Percentiles rank a stretch among this genome's conserved stretches.
These are phyloP conservation scores for Syrphus vitripennis DNA, from an alignment of 2,888 invertebrate genomes.

Conservation along the genomic window DNA sequence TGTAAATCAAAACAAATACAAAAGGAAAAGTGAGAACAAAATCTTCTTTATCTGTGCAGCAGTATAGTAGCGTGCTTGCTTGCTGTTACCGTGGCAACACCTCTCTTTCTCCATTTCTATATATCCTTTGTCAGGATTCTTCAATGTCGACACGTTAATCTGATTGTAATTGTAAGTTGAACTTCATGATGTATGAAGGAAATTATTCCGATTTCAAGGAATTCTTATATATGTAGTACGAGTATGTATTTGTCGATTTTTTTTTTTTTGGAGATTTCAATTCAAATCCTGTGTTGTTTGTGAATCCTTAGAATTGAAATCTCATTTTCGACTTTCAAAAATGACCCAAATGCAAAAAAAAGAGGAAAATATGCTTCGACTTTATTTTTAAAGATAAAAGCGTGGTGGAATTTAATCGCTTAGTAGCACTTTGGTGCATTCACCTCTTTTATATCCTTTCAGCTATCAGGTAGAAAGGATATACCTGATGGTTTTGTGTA, in stretches of 20 bases:
- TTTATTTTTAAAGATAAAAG: background rate
- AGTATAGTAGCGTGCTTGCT: background rate
- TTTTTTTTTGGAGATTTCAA: background rate
- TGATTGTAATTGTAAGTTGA: constrained; percentile 66
- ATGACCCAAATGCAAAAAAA: constrained; percentile 36
- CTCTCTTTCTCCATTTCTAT: background rate
- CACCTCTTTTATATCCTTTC: background rate
- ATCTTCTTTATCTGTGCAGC: constrained; percentile 18
- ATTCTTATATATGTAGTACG: constrained; percentile 1
- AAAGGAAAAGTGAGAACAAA: constrained; percentile 11
- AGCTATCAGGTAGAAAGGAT: no score
- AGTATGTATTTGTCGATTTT: constrained; percentile 26
- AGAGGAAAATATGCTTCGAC: background rate
- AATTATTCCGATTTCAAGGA: constrained; percentile 51
- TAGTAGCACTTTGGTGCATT: constrained; percentile 45
- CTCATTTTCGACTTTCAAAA: constrained; percentile 13
- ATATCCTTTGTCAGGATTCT: constrained; percentile 12
- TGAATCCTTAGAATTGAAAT: constrained; percentile 19
- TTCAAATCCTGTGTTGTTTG: background rate
- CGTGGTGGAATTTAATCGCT: constrained; percentile 23
- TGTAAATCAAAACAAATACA: constrained; percentile 49
- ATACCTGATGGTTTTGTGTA: constrained; percentile 4
- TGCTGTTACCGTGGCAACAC: constrained; percentile 54
- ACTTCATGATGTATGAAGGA: constrained; percentile 14
- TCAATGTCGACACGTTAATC: constrained; percentile 60